phyloP scores from a whole-genome alignment of 2,888 invertebrate genomes.

The Eupithecia vulgata region DNA sequence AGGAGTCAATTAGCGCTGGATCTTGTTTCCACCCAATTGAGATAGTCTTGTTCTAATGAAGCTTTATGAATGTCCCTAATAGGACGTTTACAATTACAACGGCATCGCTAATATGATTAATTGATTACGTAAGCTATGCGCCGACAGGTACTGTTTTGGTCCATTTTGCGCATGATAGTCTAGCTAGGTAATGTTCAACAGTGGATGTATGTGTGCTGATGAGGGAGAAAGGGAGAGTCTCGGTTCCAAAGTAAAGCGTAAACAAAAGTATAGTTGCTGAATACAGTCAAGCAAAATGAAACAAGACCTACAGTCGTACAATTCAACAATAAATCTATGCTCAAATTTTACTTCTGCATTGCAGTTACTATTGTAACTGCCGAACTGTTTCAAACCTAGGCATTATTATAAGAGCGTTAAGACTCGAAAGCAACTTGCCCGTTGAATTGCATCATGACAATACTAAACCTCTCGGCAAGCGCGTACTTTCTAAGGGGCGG shows the following conservation, averaged over 20 bases:
- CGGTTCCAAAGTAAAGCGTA: not conserved
- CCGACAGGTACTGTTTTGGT: not conserved
- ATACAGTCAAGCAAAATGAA: not conserved
- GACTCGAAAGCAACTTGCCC: not conserved
- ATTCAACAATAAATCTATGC: constrained; percentile 1
- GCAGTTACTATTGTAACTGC: not conserved
- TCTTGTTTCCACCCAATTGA: constrained; percentile 67
- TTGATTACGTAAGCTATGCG: constrained; percentile 41
- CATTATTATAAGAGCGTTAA: not conserved
- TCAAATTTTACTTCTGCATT: not conserved
- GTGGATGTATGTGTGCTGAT: not conserved
- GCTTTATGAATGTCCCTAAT: constrained; percentile 67
- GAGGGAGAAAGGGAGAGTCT: not conserved
- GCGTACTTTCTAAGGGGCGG: constrained; percentile 23
- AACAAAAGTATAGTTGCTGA: not conserved
- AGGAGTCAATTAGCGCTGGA: constrained; percentile 47
- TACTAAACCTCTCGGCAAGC: not conserved
- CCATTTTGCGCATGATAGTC: not conserved
- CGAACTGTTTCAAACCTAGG: not conserved
- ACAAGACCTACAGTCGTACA: not conserved
- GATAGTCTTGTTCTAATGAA: constrained; percentile 68
- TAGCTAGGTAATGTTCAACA: not conserved
- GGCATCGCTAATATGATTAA: constrained; percentile 45
- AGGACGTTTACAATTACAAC: constrained; percentile 52
- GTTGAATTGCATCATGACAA: constrained; percentile 9